Evolutionary conservation across 1,140 invertebrate species (phyloP), one percentile per base, ranked within the genome.

Genomic region (Bombyx mori): DNA sequence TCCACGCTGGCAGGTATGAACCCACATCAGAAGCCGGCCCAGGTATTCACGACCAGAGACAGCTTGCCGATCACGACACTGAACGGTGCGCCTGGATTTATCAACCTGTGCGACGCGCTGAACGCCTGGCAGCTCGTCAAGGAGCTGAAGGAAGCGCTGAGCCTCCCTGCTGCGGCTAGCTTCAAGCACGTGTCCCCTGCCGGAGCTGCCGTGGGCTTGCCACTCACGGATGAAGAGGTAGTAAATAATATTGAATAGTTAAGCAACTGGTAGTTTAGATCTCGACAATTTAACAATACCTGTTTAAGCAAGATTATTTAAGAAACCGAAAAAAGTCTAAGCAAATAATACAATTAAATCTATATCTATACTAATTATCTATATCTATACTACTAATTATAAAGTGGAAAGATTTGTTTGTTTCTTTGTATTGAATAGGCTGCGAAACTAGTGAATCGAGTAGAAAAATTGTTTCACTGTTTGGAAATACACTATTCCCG

Each of bases 101-200:
- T 99, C 61, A 99, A 99, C 82, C 90, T 99, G 1, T 98, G 97
- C 75, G 98, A 99, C 88, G 98, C 97, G 0, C 89, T 99, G 0
- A 99, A 99, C 83, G 97, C 94, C 3, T 99, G 97, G 94, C 98
- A 99, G 79, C 83, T 99, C 43, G 98, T 99, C 0, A 91, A 91
- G 55, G 98, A 99, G 78, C 80, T 99, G 7, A 94, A 94, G 69
- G 77, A 88, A 46, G 94, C 95, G 0, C 78, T 98, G 1, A 89
- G 90, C 22, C 77, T 98, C 8, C 96, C 98, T 6, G 97, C 98
- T 0, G 98, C 98, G 1, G 94, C 98, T 0, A 99, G 98, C 18
- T 99, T 99, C 82, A 99, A 99, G 80, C 98, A 99, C 77, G 98
- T 99, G 0, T 98, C 97, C 47, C 97, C 97, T 6, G 97, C 97